Evolutionary conservation across 2,888 invertebrate genomes (phyloP).

Genomic region (Ernsta delagoae): DNA sequence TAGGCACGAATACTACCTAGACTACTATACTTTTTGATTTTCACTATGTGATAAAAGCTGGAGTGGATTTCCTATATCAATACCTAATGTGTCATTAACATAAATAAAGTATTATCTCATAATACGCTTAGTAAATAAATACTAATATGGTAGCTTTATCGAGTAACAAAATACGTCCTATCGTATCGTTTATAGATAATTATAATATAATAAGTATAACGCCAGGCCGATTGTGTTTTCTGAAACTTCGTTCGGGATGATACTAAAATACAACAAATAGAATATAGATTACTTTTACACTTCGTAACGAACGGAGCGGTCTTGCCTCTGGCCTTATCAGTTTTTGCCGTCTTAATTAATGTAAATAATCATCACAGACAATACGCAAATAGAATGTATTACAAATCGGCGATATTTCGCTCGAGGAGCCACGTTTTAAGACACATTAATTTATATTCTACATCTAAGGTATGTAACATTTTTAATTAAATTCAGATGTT

Average conservation of each 20-base stretch:
- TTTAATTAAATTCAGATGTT: neutral
- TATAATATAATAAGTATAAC: slow-evolving; percentile 47
- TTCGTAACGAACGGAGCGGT: slow-evolving; percentile 56
- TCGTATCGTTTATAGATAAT: too few relatives aligned
- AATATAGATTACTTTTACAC: slow-evolving; percentile 54
- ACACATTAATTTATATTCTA: slow-evolving; percentile 65
- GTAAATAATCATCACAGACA: slow-evolving; percentile 43
- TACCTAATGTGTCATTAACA: neutral
- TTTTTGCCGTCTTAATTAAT: slow-evolving; percentile 45
- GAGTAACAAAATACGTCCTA: too few relatives aligned
- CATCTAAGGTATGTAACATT: slow-evolving; percentile 59
- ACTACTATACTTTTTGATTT: too few relatives aligned
- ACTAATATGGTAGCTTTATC: too few relatives aligned
- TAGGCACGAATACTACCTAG: too few relatives aligned
- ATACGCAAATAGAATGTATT: slow-evolving; percentile 60
- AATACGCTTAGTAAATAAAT: too few relatives aligned
- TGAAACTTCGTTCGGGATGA: slow-evolving; percentile 52
- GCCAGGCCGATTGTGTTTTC: slow-evolving; percentile 60
- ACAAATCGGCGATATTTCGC: slow-evolving; percentile 64
- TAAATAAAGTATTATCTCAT: neutral
- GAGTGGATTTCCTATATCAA: too few relatives aligned
- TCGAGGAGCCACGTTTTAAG: slow-evolving; percentile 59
- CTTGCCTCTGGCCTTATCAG: slow-evolving; percentile 48
- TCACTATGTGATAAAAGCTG: too few relatives aligned
- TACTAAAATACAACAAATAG: slow-evolving; percentile 44